Evolutionary conservation across 2,797 vertebrate species (phyloP).

Genomic region (Picus viridis): DNA sequence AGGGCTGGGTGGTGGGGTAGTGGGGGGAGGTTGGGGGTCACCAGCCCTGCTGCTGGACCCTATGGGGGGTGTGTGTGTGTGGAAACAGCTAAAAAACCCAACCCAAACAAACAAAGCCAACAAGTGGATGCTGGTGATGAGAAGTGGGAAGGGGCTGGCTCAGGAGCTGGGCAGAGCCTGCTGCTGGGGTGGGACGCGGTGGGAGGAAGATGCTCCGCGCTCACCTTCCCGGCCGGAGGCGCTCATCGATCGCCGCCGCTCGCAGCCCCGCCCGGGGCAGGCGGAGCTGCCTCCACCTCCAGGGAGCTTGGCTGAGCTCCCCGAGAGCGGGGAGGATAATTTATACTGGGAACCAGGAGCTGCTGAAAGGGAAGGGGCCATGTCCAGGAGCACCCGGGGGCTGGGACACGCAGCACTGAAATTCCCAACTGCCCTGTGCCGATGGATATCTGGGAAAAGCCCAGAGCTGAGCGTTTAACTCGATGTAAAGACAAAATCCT

Average conservation of each 20-base stretch:
- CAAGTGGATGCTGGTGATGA: neutral
- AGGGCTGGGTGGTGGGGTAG: neutral
- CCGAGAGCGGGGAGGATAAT: neutral
- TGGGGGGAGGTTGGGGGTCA: too few species aligned
- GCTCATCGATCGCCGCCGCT: neutral
- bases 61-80: too few species aligned
- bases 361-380: neutral
- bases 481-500: neutral
- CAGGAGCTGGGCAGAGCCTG: neutral
- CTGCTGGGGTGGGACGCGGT: accelerated
- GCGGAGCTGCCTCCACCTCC: neutral
- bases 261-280: neutral
- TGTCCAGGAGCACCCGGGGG: accelerated
- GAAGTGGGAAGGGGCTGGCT: neutral
- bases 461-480: neutral
- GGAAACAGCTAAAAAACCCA: neutral
- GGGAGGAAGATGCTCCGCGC: neutral
- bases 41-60: neutral
- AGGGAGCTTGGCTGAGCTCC: neutral
- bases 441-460: neutral
- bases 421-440: neutral
- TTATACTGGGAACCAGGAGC: neutral
- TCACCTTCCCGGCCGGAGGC: neutral
- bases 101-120: neutral
- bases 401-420: neutral